Base-by-base conservation (phyloP, 2,888 invertebrate species). In the Drosophila dives region DNA sequence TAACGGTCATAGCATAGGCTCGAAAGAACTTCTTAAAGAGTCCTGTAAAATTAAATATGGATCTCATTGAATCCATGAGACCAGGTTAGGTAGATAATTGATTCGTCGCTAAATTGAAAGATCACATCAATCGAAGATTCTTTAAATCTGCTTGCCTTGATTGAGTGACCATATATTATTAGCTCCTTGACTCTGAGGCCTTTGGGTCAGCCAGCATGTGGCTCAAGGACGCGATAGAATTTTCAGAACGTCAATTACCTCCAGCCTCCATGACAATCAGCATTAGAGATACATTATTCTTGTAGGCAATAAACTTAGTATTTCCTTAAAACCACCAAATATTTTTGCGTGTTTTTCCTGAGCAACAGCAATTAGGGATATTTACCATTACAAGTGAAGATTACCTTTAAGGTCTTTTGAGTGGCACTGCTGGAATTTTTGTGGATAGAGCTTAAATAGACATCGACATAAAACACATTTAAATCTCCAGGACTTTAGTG, bases 271-370 rank as follows among this genome's bases (percentile, higher is more conserved):
- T 76, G n/a, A 34, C 45, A 11, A 71, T 48, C 3, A 61, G 64
- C 26, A 33, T 6, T 5, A 60, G 56, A 20, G 71, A 64, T 54
- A 64, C 26, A 10, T 53, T 23, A 49, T 53, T 42, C 29, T 61
- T 71, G 49, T 56, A 64, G 23, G 64, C 64, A 38, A 75, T 42
- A 2, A 64, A 17, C 11, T 76, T 76, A 4, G 33, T 61, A n/a
- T 34, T 61, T 15, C 56, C 64, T 49, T 76, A 71, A 49, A 75
- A 70, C 64, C 64, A 76, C 8, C 76, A 64, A 0, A 60, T 60
- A n/a, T 76, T 64, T 17, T 36, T 42, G 51, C 76, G 69, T 6
- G 11, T 49, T 60, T 60, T 20, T 64, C 60, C 7, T 69, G 17
- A 20, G 63, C 59, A 23, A 69, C 51, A 15, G 63, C 54, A 29